Evolutionary conservation across 2,113 vertebrate genomes (phyloP).

Genomic region (Xenus cinereus): DNA sequence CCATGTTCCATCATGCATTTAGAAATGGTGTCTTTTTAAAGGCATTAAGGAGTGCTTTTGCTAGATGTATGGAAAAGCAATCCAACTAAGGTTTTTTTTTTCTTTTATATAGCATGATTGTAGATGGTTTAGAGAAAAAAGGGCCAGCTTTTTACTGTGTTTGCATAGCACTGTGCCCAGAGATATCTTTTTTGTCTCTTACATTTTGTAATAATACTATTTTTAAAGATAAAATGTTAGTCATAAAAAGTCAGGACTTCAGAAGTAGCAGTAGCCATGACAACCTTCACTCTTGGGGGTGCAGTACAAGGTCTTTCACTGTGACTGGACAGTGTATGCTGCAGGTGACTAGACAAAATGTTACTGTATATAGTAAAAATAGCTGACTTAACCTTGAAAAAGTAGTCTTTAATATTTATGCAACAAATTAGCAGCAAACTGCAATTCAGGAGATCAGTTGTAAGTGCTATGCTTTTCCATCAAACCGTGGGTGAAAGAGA

Average conservation of each 20-base stretch:
- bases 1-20: background rate
- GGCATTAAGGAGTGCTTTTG: background rate
- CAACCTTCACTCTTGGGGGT: background rate
- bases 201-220: background rate
- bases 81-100: background rate
- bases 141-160: background rate
- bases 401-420: no score
- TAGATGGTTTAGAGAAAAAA: background rate
- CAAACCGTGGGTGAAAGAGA: background rate
- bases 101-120: background rate
- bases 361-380: background rate
- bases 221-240: constrained; percentile 14
- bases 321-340: background rate
- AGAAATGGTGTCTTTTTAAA: background rate
- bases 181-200: background rate
- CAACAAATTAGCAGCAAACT: background rate
- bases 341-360: background rate
- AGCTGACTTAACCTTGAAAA: no score
- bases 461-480: background rate
- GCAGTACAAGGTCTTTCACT: background rate
- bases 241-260: background rate
- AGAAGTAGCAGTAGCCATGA: background rate
- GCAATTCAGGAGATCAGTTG: background rate
- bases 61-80: background rate
- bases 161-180: background rate